Evolutionary conservation across 1,140 invertebrate species (phyloP).

Genomic region (Achatina immaculata): DNA sequence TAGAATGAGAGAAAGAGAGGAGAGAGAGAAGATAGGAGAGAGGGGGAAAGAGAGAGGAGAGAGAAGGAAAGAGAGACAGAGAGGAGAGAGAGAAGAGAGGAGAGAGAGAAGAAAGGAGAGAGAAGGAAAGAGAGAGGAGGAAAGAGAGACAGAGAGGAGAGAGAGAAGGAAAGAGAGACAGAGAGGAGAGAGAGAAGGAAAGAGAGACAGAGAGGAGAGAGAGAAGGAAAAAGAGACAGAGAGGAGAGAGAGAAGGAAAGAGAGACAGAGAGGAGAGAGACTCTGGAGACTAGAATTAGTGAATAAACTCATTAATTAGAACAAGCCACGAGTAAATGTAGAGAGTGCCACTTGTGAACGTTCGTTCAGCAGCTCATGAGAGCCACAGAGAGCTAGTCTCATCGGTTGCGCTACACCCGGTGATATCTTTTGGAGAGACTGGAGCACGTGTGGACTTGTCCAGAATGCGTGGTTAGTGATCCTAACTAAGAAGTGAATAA

Average conservation of each 20-base stretch:
- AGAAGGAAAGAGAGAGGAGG: not conserved
- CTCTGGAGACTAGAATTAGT: no score
- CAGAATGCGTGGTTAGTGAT: no score
- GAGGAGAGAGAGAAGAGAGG: not conserved
- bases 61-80: not conserved
- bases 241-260: no score
- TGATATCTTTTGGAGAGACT: no score
- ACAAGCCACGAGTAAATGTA: no score
- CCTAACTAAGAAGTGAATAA: no score
- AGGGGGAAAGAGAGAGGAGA: not conserved
- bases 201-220: not conserved
- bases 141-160: not conserved
- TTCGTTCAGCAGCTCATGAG: no score
- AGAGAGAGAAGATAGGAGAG: not conserved
- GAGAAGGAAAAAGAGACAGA: conserved; percentile 6
- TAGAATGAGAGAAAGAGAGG: not conserved
- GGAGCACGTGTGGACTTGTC: no score
- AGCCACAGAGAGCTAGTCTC: no score
- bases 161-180: not conserved
- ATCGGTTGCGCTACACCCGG: no score
- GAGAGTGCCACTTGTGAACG: no score
- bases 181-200: not conserved
- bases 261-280: not conserved
- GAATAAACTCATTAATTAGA: no score
- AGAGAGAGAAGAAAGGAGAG: not conserved